Conservation (phyloP, 2,797 vertebrate species). For the Urocyon cinereoargenteus region DNA sequence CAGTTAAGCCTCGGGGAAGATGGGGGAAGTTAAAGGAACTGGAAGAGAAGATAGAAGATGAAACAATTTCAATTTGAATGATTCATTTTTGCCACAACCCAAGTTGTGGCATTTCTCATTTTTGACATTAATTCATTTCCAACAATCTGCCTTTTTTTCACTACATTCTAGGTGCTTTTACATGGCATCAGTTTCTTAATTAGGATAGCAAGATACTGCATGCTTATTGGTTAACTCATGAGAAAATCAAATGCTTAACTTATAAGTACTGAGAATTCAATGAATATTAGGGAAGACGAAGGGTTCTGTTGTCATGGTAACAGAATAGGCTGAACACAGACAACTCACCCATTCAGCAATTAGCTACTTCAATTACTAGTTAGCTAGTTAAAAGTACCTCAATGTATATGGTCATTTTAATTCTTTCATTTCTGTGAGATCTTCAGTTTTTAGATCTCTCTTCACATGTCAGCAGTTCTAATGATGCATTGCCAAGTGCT, state of each 20-base stretch:
- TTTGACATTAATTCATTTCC: neutral
- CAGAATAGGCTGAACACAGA: conserved; percentile 17
- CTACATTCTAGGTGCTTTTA: neutral
- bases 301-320: conserved; percentile 63
- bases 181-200: neutral
- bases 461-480: neutral
- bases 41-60: neutral
- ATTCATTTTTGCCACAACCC: neutral
- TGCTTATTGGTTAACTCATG: neutral
- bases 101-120: neutral
- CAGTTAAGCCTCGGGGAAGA: neutral
- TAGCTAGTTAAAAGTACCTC: conserved; percentile 64
- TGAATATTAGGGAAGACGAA: conserved; percentile 42
- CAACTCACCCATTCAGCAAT: conserved; percentile 49
- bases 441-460: neutral
- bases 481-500: neutral
- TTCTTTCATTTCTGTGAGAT: neutral
- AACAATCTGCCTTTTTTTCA: neutral
- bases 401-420: conserved; percentile 29
- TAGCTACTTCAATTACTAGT: conserved; percentile 67
- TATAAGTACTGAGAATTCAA: conserved; percentile 35
- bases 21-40: neutral
- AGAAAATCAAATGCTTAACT: conserved; percentile 58
- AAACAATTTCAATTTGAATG: neutral
- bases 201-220: conserved; percentile 22